phyloP scores from a whole-genome alignment of 2,113 vertebrate genomes.

The Colaptes auratus region DNA sequence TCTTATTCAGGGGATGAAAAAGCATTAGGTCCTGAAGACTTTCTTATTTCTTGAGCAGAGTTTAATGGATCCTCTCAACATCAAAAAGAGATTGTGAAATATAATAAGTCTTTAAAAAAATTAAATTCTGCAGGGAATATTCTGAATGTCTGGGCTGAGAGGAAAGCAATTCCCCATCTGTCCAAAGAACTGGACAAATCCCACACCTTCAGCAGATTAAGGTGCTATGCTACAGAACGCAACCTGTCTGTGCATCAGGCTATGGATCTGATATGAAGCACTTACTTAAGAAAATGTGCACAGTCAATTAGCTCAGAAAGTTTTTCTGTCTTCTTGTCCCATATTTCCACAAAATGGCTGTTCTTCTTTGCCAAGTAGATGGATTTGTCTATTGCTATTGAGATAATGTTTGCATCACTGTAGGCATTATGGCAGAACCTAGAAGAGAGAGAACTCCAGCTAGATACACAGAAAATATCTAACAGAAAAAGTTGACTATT shows the following conservation, averaged over 20 bases:
- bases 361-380: constrained; percentile 90
- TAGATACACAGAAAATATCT: neutral
- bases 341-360: constrained; percentile 88
- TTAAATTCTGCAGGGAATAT: neutral
- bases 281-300: constrained; percentile 86
- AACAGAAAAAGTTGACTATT: neutral
- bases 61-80: neutral
- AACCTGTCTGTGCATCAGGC: neutral
- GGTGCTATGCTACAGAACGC: neutral
- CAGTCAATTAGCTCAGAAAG: constrained; percentile 90
- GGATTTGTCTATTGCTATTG: constrained; percentile 87
- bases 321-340: constrained; percentile 91
- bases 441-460: neutral
- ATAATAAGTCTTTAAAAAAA: neutral
- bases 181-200: neutral
- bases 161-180: neutral
- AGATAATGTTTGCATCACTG: constrained; percentile 86
- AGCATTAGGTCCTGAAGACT: neutral
- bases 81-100: neutral
- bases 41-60: neutral
- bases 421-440: constrained; percentile 80
- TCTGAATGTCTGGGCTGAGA: neutral
- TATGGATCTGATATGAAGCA: neutral
- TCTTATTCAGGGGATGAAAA: neutral
- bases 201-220: neutral